Evolutionary conservation across 1,140 invertebrate genomes (phyloP).

Genomic region (Rhyzopertha dominica): DNA sequence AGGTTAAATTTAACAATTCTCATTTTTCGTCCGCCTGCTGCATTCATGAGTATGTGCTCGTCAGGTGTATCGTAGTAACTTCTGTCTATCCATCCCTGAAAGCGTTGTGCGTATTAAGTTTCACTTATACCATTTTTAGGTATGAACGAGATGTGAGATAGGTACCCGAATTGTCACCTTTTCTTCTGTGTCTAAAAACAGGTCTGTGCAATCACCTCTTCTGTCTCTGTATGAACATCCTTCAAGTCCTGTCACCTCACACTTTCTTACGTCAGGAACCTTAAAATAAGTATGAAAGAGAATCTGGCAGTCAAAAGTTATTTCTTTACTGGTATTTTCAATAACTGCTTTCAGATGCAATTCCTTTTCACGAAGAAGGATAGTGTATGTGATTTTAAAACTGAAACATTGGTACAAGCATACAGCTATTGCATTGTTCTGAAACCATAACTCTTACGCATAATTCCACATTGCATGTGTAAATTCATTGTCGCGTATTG

Average conservation of each 20-base stretch:
- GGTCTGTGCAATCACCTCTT: conserved; percentile 75
- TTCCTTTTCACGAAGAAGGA: conserved; percentile 86
- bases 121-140: too few species aligned
- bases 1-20: conserved; percentile 90
- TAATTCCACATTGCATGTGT: conserved; percentile 93
- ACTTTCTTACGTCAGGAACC: conserved; percentile 85
- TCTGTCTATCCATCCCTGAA: conserved; percentile 87
- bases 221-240: conserved; percentile 92
- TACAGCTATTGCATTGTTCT: too few species aligned
- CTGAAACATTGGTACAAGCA: too few species aligned
- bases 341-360: conserved; percentile 88
- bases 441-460: too few species aligned
- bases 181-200: conserved; percentile 83
- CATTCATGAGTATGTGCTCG: conserved; percentile 89
- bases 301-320: conserved; percentile 87
- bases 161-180: too few species aligned
- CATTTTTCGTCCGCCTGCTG: conserved; percentile 87
- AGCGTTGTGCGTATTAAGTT: too few species aligned
- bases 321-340: conserved; percentile 86
- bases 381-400: conserved; percentile 78
- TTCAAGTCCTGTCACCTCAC: conserved; percentile 85
- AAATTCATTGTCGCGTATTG: conserved; percentile 86
- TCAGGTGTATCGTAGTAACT: conserved; percentile 90
- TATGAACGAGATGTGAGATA: too few species aligned
- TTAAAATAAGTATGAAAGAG: conserved; percentile 93